A percentile compares a stretch with the other conserved stretches of the same genome.
These are phyloP conservation scores for Xestobium rufovillosum DNA, from an alignment of 2,888 invertebrate genomes.

Conservation along the genomic window DNA sequence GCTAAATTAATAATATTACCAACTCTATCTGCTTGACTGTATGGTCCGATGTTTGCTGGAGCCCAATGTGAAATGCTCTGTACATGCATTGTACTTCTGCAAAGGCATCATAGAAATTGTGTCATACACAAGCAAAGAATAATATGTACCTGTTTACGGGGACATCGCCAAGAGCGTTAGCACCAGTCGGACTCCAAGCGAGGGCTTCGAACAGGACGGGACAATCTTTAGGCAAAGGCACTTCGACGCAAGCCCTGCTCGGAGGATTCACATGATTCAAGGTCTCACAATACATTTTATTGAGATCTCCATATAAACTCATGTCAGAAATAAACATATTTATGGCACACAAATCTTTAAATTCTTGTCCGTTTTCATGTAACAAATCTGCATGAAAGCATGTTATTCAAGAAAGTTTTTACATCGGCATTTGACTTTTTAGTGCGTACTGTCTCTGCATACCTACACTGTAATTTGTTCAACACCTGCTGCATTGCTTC, in stretches of 20 bases:
- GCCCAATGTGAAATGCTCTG: conserved; percentile 96
- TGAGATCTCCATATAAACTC: conserved; percentile 68
- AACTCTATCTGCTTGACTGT: conserved; percentile 86
- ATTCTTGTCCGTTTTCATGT: conserved; percentile 44
- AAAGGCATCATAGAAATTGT: conserved; percentile 27
- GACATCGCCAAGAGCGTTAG: conserved; percentile 27
- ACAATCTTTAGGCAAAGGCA: conserved; percentile 59
- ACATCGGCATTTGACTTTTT: neutral
- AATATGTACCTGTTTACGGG: conserved; percentile 32
- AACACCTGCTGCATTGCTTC: conserved; percentile 64
- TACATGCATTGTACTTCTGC: conserved; percentile 80
- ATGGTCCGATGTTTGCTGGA: conserved; percentile 95
- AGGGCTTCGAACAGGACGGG: conserved; percentile 74
- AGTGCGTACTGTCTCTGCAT: too few species aligned
- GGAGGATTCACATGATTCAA: conserved; percentile 77
- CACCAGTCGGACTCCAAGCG: conserved; percentile 45
- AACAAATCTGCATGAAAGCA: conserved; percentile 30
- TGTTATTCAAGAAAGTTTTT: conserved; percentile 5
- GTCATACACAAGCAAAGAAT: neutral
- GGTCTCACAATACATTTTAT: conserved; percentile 66
- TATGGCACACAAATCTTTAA: conserved; percentile 69
- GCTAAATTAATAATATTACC: conserved; percentile 80
- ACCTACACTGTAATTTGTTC: conserved; percentile 73
- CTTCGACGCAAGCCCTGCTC: conserved; percentile 75
- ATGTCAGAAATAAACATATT: conserved; percentile 81